Percentiles rank a stretch among this genome's conserved stretches.
Conservation (phyloP, 2,888 invertebrate species). For the Ophion obscuratus region DNA sequence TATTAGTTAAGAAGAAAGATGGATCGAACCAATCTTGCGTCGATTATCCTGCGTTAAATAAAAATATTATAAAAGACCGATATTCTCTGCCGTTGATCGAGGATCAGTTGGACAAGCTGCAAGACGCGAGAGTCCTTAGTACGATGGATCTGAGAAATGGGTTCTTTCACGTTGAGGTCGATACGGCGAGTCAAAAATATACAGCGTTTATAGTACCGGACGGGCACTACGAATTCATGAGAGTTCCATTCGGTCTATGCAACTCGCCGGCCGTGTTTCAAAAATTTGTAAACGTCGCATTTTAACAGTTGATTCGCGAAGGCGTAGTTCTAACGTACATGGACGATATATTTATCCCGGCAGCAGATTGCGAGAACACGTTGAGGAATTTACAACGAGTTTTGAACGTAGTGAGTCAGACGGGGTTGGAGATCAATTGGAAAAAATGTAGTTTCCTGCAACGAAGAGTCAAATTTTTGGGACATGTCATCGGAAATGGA, state of each 20-base stretch:
- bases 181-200: constrained; percentile 65
- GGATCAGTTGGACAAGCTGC: constrained; percentile 73
- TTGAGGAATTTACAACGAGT: no score
- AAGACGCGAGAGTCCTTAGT: constrained; percentile 58
- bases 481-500: no score
- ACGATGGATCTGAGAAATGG: constrained; percentile 51
- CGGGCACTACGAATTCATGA: constrained; percentile 70
- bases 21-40: constrained; percentile 75
- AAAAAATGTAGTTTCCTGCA: no score
- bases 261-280: no score
- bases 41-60: constrained; percentile 80
- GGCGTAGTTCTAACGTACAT: no score
- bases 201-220: constrained; percentile 70
- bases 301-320: no score
- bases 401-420: no score
- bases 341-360: no score
- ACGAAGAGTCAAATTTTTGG: no score
- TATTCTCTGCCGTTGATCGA: constrained; percentile 69
- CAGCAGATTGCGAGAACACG: no score
- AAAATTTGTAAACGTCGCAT: no score
- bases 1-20: constrained; percentile 74
- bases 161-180: constrained; percentile 68
- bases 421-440: no score
- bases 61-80: constrained; percentile 72
- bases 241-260: constrained; percentile 60